Percentiles rank a stretch among this genome's conserved stretches.
Evolutionary conservation across 2,797 vertebrate species (phyloP).

Genomic region (Pipistrellus pygmaeus): DNA sequence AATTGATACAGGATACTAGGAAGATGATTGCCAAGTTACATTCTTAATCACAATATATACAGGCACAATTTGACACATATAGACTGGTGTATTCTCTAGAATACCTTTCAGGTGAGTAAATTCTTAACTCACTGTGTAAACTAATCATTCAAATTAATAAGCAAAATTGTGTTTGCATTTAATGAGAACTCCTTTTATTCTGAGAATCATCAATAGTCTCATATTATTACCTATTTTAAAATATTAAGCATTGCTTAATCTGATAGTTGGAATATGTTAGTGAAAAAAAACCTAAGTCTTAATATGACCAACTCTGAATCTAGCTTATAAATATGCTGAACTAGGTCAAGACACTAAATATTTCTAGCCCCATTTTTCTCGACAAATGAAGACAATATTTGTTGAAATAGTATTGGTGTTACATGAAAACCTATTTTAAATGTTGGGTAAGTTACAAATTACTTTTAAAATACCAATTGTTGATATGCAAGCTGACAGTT

Average conservation of each 20-base stretch:
- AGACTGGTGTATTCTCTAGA: background rate
- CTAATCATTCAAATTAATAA: background rate
- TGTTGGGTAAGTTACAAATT: background rate
- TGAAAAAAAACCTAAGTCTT: background rate
- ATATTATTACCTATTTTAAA: background rate
- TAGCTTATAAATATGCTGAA: background rate
- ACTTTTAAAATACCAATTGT: background rate
- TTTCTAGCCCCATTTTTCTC: background rate
- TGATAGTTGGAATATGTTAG: background rate
- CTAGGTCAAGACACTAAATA: background rate
- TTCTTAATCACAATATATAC: background rate
- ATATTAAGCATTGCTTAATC: background rate
- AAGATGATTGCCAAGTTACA: background rate
- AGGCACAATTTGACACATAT: background rate
- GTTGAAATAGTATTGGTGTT: background rate
- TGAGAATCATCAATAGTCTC: background rate
- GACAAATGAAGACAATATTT: slow-evolving; percentile 31
- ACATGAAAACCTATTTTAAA: background rate
- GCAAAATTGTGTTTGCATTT: background rate
- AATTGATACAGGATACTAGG: background rate
- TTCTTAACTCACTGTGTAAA: background rate
- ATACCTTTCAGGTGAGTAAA: background rate
- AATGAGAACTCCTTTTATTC: background rate
- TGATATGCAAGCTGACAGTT: background rate
- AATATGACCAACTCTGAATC: background rate